Evolutionary conservation across 2,888 invertebrate genomes (phyloP), one percentile per base, ranked within the genome.

Genomic region (Nymphalis urticae): DNA sequence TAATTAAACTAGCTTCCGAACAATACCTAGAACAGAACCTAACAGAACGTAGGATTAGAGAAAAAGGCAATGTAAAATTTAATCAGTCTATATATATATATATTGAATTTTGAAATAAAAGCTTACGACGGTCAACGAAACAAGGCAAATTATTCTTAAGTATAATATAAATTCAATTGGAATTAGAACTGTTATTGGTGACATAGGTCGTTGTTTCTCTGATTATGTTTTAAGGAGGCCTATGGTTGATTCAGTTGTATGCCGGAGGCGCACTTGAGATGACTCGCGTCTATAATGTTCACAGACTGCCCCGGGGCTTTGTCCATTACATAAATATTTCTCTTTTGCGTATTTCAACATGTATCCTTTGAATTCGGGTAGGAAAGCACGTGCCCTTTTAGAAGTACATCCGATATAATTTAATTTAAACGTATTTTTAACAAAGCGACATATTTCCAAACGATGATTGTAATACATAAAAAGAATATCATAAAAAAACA

Each of bases 221-320:
- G 16, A 51, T 27, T 32, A 42, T 48, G 17, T 24, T 48, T 60
- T 53, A 51, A 66, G 66, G 56, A 64, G 51, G 51, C 56, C 73
- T 72, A 70, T 73, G 75, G 79, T 74, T 71, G 75, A 72, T 68
- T 66, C 75, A 73, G 73, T 73, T 72, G 73, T 75, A 71, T 63
- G 75, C 82, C 76, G 50, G 63, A 66, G 77, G 78, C 76, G 68
- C 60, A 73, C 72, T 75, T 79, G 75, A 79, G 81, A 80, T 80
- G 81, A 78, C 79, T 80, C 76, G 70, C 75, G 77, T 78, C 76
- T 75, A 75, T 71, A 76, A 78, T 78, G 81, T 80, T 79, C 76
- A 75, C 73, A 62, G 66, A 75, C 66, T 68, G 77, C 78, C 74
- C 64, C 58, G 75, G 80, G 78, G 68, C 47, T 72, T 73, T 71